Evolutionary conservation across 2,113 vertebrate genomes (phyloP).

Genomic region (Oxygymnocypris stewartii): DNA sequence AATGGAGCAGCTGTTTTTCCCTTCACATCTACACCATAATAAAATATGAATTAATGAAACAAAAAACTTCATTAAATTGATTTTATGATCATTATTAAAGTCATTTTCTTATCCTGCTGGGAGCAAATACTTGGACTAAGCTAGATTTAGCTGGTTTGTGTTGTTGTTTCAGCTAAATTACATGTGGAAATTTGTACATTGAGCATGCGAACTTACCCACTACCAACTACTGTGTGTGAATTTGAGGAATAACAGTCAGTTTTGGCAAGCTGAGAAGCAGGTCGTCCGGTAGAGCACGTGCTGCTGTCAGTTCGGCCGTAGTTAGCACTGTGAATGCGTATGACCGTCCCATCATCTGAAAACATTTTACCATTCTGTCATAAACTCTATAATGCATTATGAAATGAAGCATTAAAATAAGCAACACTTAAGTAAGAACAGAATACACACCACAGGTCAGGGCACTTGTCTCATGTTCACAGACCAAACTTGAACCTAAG

Average conservation of each 20-base stretch:
- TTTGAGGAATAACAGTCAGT: constrained; percentile 12
- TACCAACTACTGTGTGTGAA: not conserved
- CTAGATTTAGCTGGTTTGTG: too few relatives aligned
- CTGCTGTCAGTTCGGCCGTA: constrained; percentile 35
- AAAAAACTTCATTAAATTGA: not conserved
- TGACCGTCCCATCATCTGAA: not conserved
- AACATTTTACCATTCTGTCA: not conserved
- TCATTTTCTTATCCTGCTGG: not conserved
- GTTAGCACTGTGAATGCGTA: constrained; percentile 27
- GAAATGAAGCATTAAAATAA: too few relatives aligned
- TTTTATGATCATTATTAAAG: not conserved
- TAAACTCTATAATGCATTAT: too few relatives aligned
- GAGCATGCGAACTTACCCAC: not conserved
- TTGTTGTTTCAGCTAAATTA: not conserved
- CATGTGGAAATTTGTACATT: not conserved
- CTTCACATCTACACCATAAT: constrained; percentile 22
- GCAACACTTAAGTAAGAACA: too few relatives aligned
- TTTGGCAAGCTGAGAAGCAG: not conserved
- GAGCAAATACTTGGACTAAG: not conserved
- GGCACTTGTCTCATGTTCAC: not conserved
- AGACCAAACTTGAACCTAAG: constrained; percentile 16
- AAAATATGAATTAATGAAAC: not conserved
- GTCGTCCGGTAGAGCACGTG: constrained; percentile 17
- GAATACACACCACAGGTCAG: constrained; percentile 41
- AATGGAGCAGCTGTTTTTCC: not conserved